phyloP scores from a whole-genome alignment of 2,113 vertebrate species.

The Jaculus jaculus region DNA sequence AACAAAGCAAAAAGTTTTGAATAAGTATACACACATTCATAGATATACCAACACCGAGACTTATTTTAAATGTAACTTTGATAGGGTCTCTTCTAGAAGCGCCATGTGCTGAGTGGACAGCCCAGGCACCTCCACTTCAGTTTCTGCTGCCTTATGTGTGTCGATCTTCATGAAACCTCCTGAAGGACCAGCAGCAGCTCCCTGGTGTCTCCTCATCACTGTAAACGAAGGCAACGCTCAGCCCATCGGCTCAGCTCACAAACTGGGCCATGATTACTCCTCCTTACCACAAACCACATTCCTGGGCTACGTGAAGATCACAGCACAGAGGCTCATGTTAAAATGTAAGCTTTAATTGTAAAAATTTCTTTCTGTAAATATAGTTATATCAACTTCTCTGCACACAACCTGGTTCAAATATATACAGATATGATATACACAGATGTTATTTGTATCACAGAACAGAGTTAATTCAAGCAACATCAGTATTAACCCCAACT shows the following conservation, averaged over 20 bases:
- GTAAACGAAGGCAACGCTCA: not conserved
- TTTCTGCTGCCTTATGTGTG: not conserved
- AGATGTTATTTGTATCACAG: slow-evolving; percentile 42
- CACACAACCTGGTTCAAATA: slow-evolving; percentile 73
- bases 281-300: not conserved
- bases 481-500: not conserved
- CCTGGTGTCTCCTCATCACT: rapidly evolving
- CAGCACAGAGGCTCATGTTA: slow-evolving; percentile 70
- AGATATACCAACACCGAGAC: not conserved
- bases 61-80: not conserved
- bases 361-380: slow-evolving; percentile 84
- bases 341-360: slow-evolving; percentile 87
- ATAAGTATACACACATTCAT: too few species aligned
- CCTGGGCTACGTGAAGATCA: not conserved
- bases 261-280: rapidly evolving
- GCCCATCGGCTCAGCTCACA: rapidly evolving
- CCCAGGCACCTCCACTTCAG: not conserved
- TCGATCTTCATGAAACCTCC: not conserved
- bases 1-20: not conserved
- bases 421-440: slow-evolving; percentile 59
- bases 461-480: slow-evolving; percentile 17
- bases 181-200: not conserved
- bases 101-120: too few species aligned
- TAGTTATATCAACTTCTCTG: slow-evolving; percentile 71
- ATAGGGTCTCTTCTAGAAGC: not conserved